Percentiles rank a stretch among this genome's conserved stretches.
phyloP scores from a whole-genome alignment of 1,140 invertebrate genomes.

The Bombus haemorrhoidalis region DNA sequence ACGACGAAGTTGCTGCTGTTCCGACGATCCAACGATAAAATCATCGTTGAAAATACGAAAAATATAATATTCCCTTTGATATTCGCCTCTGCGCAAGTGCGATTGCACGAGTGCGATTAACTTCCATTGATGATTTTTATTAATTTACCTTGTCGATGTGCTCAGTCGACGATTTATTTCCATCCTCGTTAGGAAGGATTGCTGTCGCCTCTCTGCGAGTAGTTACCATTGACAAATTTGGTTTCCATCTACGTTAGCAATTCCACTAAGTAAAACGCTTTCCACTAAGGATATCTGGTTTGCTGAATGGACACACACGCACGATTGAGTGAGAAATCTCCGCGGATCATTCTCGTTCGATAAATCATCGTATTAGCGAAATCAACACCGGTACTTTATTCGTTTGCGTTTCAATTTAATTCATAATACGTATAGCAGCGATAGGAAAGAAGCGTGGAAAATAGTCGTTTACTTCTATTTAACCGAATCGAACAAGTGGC shows the following conservation, averaged over 20 bases:
- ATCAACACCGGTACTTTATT: too few species aligned
- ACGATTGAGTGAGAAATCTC: too few species aligned
- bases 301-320: too few species aligned
- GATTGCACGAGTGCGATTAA: neutral
- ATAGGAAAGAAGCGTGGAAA: too few species aligned
- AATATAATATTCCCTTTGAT: neutral
- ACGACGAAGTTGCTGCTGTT: too few species aligned
- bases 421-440: too few species aligned
- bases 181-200: neutral
- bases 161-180: neutral
- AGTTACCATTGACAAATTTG: neutral
- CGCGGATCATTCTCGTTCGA: rapidly evolving
- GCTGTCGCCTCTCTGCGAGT: neutral
- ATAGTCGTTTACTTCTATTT: too few species aligned
- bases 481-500: too few species aligned
- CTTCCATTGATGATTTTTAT: neutral
- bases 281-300: neutral
- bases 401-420: too few species aligned
- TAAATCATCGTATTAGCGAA: too few species aligned
- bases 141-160: neutral
- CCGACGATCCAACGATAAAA: too few species aligned
- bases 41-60: neutral
- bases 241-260: neutral
- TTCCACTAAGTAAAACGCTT: neutral
- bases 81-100: neutral